These are phyloP conservation scores for Lycorma delicatula DNA, from an alignment of 1,140 invertebrate genomes.

Conservation along the genomic window DNA sequence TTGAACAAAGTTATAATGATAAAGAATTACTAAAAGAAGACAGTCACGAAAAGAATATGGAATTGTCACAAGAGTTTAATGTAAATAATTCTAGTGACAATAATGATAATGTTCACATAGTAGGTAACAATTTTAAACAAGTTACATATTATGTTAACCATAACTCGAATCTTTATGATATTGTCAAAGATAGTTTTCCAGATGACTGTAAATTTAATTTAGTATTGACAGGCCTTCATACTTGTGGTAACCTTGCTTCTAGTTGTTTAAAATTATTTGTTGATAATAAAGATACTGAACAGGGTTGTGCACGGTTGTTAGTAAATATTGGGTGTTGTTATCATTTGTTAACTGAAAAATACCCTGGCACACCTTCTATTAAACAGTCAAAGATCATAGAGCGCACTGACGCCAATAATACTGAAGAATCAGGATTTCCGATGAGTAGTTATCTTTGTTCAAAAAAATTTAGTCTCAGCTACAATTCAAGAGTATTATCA, in stretches of 20 bases:
- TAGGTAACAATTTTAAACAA: no score
- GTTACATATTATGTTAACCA: no score
- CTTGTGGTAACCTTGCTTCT: conserved; percentile 76
- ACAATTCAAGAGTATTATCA: conserved; percentile 74
- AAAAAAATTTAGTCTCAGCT: conserved; percentile 48
- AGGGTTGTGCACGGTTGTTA: conserved; percentile 40
- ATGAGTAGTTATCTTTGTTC: conserved; percentile 52
- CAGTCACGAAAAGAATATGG: no score
- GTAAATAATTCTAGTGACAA: no score
- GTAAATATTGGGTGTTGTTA: conserved; percentile 88
- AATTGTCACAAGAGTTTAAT: no score
- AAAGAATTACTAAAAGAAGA: no score
- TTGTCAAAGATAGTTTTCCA: no score
- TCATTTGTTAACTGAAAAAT: conserved; percentile 65
- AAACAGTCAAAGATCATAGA: conserved; percentile 24
- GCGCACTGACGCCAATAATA: no score
- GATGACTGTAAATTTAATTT: no score
- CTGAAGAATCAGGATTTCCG: conserved; percentile 65
- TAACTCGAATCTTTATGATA: no score
- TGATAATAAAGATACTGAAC: conserved; percentile 40
- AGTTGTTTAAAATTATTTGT: conserved; percentile 65
- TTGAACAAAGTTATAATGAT: no score
- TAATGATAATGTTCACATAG: no score
- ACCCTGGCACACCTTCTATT: conserved; percentile 28
- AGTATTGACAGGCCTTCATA: conserved; percentile 61